Evolutionary conservation across 2,113 vertebrate species (phyloP).

Genomic region (Platichthys stellatus): DNA sequence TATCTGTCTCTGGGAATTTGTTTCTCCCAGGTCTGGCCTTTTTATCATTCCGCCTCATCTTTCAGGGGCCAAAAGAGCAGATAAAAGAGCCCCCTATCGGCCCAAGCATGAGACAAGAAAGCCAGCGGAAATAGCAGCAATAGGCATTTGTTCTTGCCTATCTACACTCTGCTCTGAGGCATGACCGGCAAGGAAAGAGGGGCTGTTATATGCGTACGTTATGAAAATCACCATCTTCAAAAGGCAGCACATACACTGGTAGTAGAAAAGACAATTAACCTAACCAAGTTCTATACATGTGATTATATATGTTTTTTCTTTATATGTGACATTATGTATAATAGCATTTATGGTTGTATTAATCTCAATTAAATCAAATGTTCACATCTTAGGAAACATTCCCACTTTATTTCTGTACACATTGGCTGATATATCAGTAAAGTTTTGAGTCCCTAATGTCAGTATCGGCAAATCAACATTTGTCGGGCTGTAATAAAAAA

Average conservation of each 20-base stretch:
- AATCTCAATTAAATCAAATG: too few species aligned
- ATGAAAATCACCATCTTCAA: slow-evolving; percentile 5
- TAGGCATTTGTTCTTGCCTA: slow-evolving; percentile 17
- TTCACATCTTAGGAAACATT: too few species aligned
- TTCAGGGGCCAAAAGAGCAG: slow-evolving; percentile 42
- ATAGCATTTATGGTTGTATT: too few species aligned
- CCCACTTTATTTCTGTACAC: too few species aligned
- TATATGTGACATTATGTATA: too few species aligned
- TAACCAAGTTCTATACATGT: too few species aligned
- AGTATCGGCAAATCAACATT: too few species aligned
- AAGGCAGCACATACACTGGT: not conserved
- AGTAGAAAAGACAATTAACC: not conserved
- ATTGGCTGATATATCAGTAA: too few species aligned
- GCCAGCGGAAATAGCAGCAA: slow-evolving; percentile 32
- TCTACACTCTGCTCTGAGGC: slow-evolving; percentile 29
- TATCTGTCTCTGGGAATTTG: slow-evolving; percentile 51
- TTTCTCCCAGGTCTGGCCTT: slow-evolving; percentile 44
- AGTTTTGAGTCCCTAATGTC: too few species aligned
- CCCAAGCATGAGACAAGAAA: slow-evolving; percentile 14
- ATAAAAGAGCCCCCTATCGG: slow-evolving; percentile 51
- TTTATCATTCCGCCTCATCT: slow-evolving; percentile 45
- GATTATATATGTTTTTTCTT: too few species aligned
- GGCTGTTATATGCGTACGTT: not conserved
- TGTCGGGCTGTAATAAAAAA: too few species aligned
- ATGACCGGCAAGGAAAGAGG: not conserved